Base-by-base conservation (phyloP, 2,797 vertebrate species). In the Mionectes olivaceus region DNA sequence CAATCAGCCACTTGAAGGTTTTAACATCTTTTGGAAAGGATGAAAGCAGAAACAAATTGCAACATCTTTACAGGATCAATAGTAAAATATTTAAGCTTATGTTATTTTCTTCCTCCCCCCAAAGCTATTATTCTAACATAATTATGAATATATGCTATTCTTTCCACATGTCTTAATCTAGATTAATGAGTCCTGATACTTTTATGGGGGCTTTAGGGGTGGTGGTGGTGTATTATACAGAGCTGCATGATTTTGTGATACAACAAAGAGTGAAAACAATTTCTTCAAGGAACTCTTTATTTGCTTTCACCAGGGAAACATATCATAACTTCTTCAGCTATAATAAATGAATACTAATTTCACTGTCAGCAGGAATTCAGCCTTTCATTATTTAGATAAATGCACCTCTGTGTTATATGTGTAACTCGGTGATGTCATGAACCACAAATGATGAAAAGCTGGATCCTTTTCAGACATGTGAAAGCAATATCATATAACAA, bases 381-480 rank as follows among this genome's bases (percentile, higher is more conserved):
- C 13, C 47, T 94, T 93, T 94, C 61, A 85, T 94, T 97, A 92
- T 89, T 96, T 95, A 89, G 57, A 90, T 89, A 80, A 90, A 93
- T 94, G 73, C 57, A 77, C 39, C 32, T 93, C 61, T 91, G 14
- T 84, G 49, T 82, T 91, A 68, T 73, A 83, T 78, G 50, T 91
- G 60, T 89, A 86, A 89, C 71, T 95, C 1, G 4, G 46, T 89
- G 47, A 87, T 94, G 60, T 63, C 89, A 78, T 77, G 84, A 94
- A 92, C 50, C 8, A n/a, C 87, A 96, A 93, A 71, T 70, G 83
- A 94, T 94, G 89, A 90, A 94, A 96, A 96, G 68, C 67, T 87
- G 55, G 55, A 90, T 82, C 11, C 12, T 90, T 90, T 96, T 94
- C 90, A 91, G 71, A 71, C 47, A 57, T 67, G 30, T 68, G 75